phyloP scores from a whole-genome alignment of 2,113 vertebrate species.

The Lophura nycthemera region DNA sequence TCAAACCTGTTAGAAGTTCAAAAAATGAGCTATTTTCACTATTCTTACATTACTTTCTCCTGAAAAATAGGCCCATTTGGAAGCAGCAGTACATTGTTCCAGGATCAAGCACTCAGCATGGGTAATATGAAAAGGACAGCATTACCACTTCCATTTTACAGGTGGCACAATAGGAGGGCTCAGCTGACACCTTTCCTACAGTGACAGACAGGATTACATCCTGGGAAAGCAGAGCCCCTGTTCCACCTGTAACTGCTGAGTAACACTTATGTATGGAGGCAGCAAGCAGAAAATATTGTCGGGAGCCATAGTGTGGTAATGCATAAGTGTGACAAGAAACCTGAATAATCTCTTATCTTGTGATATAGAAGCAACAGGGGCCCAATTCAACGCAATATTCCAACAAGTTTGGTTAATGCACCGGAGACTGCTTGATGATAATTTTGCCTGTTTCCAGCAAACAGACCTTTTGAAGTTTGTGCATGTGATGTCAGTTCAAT shows the following conservation, averaged over 20 bases:
- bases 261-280: neutral
- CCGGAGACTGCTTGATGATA: neutral
- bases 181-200: neutral
- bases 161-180: neutral
- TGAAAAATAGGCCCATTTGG: slow-evolving; percentile 10
- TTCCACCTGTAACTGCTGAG: neutral
- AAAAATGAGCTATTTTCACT: slow-evolving; percentile 15
- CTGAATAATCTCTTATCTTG: neutral
- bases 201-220: neutral
- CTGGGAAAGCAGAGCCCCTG: neutral
- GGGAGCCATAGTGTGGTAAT: neutral
- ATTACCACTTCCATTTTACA: neutral
- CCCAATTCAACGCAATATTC: neutral
- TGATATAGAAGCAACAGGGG: neutral
- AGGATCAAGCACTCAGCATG: neutral
- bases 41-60: neutral
- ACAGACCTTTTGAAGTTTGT: neutral
- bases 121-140: neutral
- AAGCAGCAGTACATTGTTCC: neutral
- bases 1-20: neutral
- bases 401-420: neutral
- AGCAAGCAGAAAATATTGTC: neutral
- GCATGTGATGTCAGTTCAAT: neutral
- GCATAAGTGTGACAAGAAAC: neutral
- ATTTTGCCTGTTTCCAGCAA: neutral